Percentiles rank a stretch among this genome's conserved stretches.
Conservation (phyloP, 2,888 invertebrate genomes). For the Tachystola acroxantha region DNA sequence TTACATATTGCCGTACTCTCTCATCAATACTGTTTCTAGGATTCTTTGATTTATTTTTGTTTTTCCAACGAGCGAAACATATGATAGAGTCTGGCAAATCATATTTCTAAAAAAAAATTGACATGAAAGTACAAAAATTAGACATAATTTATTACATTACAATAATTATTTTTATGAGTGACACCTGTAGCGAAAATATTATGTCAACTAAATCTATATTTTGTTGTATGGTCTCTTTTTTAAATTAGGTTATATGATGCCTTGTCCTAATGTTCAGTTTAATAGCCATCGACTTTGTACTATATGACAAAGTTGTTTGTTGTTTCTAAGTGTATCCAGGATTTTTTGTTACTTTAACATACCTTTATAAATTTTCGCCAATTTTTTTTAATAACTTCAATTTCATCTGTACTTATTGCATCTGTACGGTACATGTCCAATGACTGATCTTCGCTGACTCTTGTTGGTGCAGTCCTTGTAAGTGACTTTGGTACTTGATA, state of each 20-base stretch:
- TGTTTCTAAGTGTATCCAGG: too few species aligned
- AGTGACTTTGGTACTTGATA: constrained; percentile 43
- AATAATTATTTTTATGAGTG: too few species aligned
- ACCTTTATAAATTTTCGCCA: constrained; percentile 54
- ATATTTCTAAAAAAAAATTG: constrained; percentile 35
- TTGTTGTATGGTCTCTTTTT: too few species aligned
- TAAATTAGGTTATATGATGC: too few species aligned
- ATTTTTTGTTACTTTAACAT: constrained; percentile 1
- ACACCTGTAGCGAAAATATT: too few species aligned
- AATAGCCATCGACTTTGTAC: too few species aligned
- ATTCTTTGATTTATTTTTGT: constrained; percentile 29
- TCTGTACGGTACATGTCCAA: constrained; percentile 33
- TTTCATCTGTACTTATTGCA: constrained; percentile 44
- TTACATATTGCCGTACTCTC: constrained; percentile 40
- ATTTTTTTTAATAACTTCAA: constrained; percentile 39
- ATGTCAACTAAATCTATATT: too few species aligned
- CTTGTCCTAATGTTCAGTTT: too few species aligned
- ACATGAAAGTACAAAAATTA: too few species aligned
- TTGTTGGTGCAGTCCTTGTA: constrained; percentile 27
- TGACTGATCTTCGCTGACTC: constrained; percentile 16
- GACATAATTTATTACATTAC: too few species aligned
- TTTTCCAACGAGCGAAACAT: constrained; percentile 52
- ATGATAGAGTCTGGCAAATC: constrained; percentile 47
- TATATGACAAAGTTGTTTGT: too few species aligned
- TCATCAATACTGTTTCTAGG: constrained; percentile 38